Base-by-base conservation (phyloP, 2,888 invertebrate genomes). In the Drosophila seclusa region DNA sequence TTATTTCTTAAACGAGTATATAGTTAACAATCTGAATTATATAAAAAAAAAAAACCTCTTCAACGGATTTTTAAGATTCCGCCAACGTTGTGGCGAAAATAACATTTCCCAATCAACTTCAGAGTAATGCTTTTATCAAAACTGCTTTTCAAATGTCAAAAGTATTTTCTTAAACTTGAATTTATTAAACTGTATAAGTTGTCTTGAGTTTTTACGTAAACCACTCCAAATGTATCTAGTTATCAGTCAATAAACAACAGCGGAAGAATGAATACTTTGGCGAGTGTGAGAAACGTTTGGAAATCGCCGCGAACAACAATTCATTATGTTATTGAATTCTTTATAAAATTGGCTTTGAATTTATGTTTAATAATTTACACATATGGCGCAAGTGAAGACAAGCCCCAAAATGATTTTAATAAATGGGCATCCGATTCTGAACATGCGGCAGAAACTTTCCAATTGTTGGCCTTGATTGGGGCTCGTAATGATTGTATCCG, bases 61-160 rank as follows among this genome's bases (percentile, higher is more conserved):
- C 59, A 78, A 78, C 75, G 62, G 75, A 78, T 71, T 78, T 40
- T 55, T 67, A 31, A 8, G 49, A 70, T 63, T 50, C 32, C 67
- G 64, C 64, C 75, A 71, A 65, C 55, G 4, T 1, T 4, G 40
- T 24, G 57, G 68, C 76, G 36, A 60, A 48, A 55, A 31, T 2
- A n/a, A 10, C 18, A 48, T 24, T 10, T 11, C 10, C 16, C 34
- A 54, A 53, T 18, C 10, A 16, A 34, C n/a, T 7, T 36, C 27
- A 7, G 36, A 49, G 16, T 5, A 4, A 27, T 27, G 18, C 27
- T 24, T 29, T 8, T 18, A 42, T 55, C 32, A 21, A 29, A 42
- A 16, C n/a, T 21, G 31, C 8, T 11, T 32, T 32, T 32, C 0
- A 32, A 32, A 11, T 32, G 10, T 31, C 31, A 10, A 13, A 45